phyloP scores from a whole-genome alignment of 2,113 vertebrate genomes.

The Catharus bicknelli region DNA sequence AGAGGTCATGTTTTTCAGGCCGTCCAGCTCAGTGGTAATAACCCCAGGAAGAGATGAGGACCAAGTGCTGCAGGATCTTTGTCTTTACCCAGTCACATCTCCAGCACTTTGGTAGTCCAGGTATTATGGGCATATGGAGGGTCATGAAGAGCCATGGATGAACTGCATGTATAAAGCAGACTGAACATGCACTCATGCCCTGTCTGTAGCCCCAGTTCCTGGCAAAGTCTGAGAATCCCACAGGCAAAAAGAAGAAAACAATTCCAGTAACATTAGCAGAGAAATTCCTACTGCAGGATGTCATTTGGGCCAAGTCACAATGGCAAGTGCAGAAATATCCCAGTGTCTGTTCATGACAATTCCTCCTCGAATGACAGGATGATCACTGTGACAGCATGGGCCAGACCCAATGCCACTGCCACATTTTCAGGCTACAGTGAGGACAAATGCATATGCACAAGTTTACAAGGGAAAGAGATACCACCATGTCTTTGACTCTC shows the following conservation, averaged over 20 bases:
- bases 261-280: background rate
- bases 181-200: background rate
- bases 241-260: background rate
- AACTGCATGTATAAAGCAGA: background rate
- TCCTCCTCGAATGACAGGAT: background rate
- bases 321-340: background rate
- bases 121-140: accelerated
- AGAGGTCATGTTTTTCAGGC: background rate
- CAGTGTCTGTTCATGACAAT: background rate
- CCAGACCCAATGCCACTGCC: background rate
- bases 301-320: background rate
- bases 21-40: background rate
- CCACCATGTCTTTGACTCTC: background rate
- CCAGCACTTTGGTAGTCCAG: background rate
- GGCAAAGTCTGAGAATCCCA: background rate
- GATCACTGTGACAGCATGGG: accelerated
- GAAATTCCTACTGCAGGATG: background rate
- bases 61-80: background rate
- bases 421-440: background rate
- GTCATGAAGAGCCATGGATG: background rate
- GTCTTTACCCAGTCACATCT: background rate
- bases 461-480: background rate
- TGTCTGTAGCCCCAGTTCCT: background rate
- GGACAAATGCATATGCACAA: background rate
- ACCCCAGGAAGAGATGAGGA: background rate